Base-by-base conservation (phyloP, 2,113 vertebrate genomes). In the Notothenia rossii region DNA sequence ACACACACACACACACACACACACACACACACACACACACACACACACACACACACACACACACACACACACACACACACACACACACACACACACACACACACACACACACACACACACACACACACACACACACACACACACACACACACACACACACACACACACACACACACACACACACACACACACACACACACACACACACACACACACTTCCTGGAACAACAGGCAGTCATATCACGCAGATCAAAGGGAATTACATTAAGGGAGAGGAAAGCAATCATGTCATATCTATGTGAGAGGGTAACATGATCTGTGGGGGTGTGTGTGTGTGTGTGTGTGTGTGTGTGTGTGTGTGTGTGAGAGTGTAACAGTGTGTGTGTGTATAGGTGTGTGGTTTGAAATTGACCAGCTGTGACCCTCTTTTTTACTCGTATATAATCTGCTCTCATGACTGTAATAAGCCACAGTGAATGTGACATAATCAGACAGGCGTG, bases 241-340 rank as follows among this genome's bases (percentile, higher is more conserved):
- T 77, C 82, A 76, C 33, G 50, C 77, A 72, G 83, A 89, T 89
- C 86, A 91, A 88, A 90, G 83, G 58, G 77, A 90, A 91, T 85
- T 54, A 59, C 65, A 90, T 91, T 89, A 90, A 78, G 81, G 61
- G 18, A 83, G 72, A 86, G 83, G 46, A 89, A 85, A 81, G 62
- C 60, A 61, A 79, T 89, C 86, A 85, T 89, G 88, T 88, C 87
- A 74, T 73, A 88, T 84, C 40, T 69, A 72, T 86, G 78, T 51
- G 70, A 76, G 82, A 72, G 73, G 55, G 83, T 50, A 87, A 92
- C 76, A 25, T 53, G 86, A 87, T 85, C 86, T 3, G 66, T 58
- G 63, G 7, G 25, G 59, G 14, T 9, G 55, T 15, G 50, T 66
- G 62, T 62, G 62, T 72, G 29, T 79, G 67, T 67, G 56, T 55